Evolutionary conservation across 2,888 invertebrate genomes (phyloP), one percentile per base, ranked within the genome.

Genomic region (Elysia crispata): DNA sequence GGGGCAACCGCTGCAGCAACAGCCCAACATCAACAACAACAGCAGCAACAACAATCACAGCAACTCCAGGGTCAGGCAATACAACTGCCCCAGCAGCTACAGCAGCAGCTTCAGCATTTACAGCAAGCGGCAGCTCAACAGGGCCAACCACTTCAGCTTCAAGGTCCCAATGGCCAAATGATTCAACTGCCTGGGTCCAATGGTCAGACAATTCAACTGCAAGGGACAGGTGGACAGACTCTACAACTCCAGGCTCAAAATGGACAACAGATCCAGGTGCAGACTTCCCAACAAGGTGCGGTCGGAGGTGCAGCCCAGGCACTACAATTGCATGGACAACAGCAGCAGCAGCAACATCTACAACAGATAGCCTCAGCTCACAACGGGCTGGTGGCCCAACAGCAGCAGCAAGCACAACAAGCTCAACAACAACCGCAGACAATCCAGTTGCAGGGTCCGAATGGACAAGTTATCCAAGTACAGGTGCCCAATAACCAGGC

Each of bases 71-170:
- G 67, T 76, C 80, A 86, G 82, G 54, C 86, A 13, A 73, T 87
- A 18, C 87, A 87, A 76, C 77, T 86, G n/a, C 84, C 83, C 0
- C 70, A 79, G 69, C 86, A 86, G n/a, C 57, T 75, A 6, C 79
- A 79, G 30, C 64, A 74, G 20, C 31, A 60, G 60, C 60, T 33
- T 73, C 84, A 83, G n/a, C 85, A 85, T 74, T 66, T 84, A 13
- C 50, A 85, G 18, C 87, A 87, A 77, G 80, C 83, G 31, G 80
- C 76, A 20, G 54, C 66, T 15, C 86, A 49, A 83, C 82, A 76
- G 31, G 89, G 88, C 1, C 89, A 95, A 89, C 95, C 95, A 89
- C 95, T 95, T 60, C 94, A 95, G 89, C 94, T 95, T 0, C 95
- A 95, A 87, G 92, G 95, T 0, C 94, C 8, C 70, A 80, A 70